phyloP scores from a whole-genome alignment of 2,797 vertebrate genomes.

The Pseudocheirus occidentalis region DNA sequence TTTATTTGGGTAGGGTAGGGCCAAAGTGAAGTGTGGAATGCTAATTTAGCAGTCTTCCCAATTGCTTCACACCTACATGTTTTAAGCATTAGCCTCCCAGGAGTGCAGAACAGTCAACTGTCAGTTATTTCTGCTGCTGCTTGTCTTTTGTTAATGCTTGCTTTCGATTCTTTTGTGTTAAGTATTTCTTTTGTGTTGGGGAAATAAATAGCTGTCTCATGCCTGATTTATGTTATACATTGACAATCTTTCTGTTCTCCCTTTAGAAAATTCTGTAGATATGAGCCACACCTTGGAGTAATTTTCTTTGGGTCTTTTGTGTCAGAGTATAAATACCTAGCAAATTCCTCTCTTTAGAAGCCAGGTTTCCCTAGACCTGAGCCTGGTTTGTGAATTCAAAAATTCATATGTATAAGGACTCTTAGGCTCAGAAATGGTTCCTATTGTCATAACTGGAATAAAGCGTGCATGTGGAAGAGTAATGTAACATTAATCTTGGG shows the following conservation, averaged over 20 bases:
- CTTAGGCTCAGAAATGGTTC: background rate
- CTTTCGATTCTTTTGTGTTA: background rate
- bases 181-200: background rate
- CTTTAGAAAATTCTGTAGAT: background rate
- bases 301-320: background rate
- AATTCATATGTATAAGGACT: background rate
- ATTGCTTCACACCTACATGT: background rate
- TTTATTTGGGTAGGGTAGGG: background rate
- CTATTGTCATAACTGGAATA: background rate
- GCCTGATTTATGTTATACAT: background rate
- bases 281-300: background rate
- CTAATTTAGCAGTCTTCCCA: background rate
- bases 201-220: background rate
- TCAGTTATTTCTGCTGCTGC: background rate
- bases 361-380: background rate
- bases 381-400: background rate
- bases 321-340: background rate
- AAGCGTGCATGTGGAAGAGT: background rate
- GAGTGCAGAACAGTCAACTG: background rate
- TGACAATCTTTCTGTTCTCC: background rate
- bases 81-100: background rate
- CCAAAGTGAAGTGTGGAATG: background rate
- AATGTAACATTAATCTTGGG: background rate
- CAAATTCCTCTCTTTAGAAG: background rate
- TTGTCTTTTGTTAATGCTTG: background rate